phyloP scores from a whole-genome alignment of 2,888 invertebrate genomes.

The Erynnis tages region DNA sequence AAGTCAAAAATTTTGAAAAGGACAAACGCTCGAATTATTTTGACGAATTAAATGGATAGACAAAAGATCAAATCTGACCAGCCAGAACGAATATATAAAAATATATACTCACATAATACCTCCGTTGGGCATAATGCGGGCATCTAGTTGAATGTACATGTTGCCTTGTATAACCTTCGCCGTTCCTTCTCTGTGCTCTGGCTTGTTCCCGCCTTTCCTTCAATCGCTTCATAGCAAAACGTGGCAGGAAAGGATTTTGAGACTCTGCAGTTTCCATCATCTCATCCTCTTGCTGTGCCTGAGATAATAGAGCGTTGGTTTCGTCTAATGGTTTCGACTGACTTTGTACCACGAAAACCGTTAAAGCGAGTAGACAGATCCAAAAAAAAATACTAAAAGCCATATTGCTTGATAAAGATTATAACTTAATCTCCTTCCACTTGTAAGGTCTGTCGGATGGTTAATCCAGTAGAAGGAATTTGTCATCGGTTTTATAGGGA shows the following conservation, averaged over 20 bases:
- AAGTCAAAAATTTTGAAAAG: too few species aligned
- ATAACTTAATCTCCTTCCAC: not conserved
- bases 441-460: conserved; percentile 30
- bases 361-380: conserved; percentile 40
- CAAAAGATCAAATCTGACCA: too few species aligned
- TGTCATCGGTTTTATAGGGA: conserved; percentile 61
- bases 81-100: too few species aligned
- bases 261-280: conserved; percentile 69
- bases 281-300: conserved; percentile 40
- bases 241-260: conserved; percentile 66
- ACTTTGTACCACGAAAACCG: conserved; percentile 39
- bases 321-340: conserved; percentile 49
- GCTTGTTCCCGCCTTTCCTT: conserved; percentile 59
- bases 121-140: conserved; percentile 29
- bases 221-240: conserved; percentile 67
- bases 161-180: conserved; percentile 42
- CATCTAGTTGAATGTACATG: conserved; percentile 38
- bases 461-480: conserved; percentile 49
- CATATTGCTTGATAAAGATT: conserved; percentile 36
- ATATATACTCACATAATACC: conserved; percentile 44
- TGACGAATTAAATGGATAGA: too few species aligned
- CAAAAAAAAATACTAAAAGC: conserved; percentile 39
- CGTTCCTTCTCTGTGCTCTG: conserved; percentile 52
- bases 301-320: conserved; percentile 22
- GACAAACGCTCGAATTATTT: too few species aligned